Evolutionary conservation across 2,797 vertebrate species (phyloP), one percentile per base, ranked within the genome.

Genomic region (Miichthys miiuy): DNA sequence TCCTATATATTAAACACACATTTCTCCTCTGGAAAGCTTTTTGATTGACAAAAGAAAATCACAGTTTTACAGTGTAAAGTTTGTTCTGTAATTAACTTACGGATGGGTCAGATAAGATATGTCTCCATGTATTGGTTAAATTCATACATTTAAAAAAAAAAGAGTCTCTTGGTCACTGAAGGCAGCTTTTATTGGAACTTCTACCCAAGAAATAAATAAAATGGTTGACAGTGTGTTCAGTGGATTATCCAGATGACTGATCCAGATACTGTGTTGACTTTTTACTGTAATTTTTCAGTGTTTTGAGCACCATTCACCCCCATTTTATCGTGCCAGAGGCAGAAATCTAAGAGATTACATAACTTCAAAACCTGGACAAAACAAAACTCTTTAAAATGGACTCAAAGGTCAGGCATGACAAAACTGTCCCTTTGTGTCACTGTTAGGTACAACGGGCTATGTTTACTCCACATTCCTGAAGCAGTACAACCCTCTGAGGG

Each of bases 401-500:
- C 56, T 38, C 23, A 65, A 67, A 68, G 21, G 38, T 74, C 64
- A 48, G 2, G 13, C 5, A 9, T 84, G 61, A 80, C 54, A 38
- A 64, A 56, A 62, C 51, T 70, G 34, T 69, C 17, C 17, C 34
- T 61, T 38, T 80, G 63, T 84, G 52, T 82, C 66, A 64, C 27
- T 27, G 12, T 47, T 70, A 96, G 96, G 90, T 85, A 18, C 65
- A 14, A 92, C 94, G 88, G 98, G 98, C 47, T 99, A 99, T 0
- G 96, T 98, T 68, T 99, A 99, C 83, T 98, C 98, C 75, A 97
- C 97, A 41, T 99, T 99, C 92, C 94, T 99, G 89, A 99, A 96
- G 84, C 95, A 94, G 72, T 99, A 98, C 93, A 98, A 98, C 73
- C 97, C 97, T 83, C 93, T 94, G 54, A 95, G 96, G 89, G 90